phyloP scores from a whole-genome alignment of 2,113 vertebrate species.

The Menidia beryllina region DNA sequence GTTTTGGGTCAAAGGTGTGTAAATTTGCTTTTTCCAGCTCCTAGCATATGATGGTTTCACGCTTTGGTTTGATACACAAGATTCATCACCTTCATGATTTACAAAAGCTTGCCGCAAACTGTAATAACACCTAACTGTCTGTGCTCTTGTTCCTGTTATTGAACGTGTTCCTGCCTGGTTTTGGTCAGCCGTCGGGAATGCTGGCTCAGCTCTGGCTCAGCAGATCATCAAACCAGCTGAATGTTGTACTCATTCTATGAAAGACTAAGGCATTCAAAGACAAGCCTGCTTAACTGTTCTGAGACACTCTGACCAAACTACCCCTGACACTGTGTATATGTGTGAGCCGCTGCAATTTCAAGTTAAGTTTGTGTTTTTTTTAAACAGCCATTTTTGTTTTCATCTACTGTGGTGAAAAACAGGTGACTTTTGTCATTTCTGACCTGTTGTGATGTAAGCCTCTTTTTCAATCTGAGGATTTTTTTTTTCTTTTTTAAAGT shows the following conservation, averaged over 20 bases:
- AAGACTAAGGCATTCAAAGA: conserved; percentile 8
- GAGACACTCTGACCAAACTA: conserved; percentile 20
- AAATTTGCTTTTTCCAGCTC: not conserved
- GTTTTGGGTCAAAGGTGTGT: not conserved
- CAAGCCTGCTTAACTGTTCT: conserved; percentile 9
- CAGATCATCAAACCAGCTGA: conserved; percentile 35
- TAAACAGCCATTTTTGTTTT: not conserved
- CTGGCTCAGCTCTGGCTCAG: conserved; percentile 8
- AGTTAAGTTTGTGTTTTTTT: not conserved
- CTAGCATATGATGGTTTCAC: not conserved
- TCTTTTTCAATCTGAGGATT: not conserved
- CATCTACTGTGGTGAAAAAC: not conserved
- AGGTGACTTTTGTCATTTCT: not conserved
- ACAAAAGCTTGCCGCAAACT: not conserved
- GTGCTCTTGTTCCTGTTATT: not conserved
- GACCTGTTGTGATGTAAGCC: not conserved
- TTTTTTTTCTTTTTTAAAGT: not conserved
- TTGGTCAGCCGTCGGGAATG: conserved; percentile 18
- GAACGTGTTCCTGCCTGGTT: conserved; percentile 24
- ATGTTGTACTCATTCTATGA: conserved; percentile 2
- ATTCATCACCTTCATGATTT: not conserved
- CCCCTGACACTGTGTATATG: not conserved
- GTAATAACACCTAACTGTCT: not conserved
- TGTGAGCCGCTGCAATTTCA: not conserved
- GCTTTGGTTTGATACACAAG: not conserved